Evolutionary conservation across 2,113 vertebrate genomes (phyloP).

Genomic region (Apteryx mantelli): DNA sequence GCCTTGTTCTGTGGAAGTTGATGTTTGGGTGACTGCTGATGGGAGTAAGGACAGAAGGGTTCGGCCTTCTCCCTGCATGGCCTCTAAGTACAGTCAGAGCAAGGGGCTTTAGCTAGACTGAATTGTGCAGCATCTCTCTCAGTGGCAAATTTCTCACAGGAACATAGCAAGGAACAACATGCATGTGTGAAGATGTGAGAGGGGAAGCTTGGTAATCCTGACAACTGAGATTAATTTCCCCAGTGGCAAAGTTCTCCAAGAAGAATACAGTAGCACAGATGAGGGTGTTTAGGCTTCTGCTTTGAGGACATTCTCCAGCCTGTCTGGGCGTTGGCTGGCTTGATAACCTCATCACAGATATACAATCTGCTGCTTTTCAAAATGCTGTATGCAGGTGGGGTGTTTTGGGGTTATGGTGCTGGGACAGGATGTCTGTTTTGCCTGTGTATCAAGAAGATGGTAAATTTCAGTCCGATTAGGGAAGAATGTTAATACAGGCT

Average conservation of each 20-base stretch:
- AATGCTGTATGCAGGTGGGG: fast-evolving
- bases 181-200: neutral
- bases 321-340: neutral
- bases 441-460: neutral
- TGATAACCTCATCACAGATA: neutral
- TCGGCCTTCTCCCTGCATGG: neutral
- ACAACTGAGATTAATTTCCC: neutral
- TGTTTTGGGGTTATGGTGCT: neutral
- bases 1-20: neutral
- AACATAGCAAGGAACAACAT: fast-evolving
- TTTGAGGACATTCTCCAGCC: neutral
- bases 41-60: neutral
- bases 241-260: neutral
- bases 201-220: neutral
- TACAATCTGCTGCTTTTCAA: neutral
- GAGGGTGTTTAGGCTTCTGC: neutral
- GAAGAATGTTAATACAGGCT: neutral
- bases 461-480: neutral
- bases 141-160: neutral
- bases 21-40: neutral
- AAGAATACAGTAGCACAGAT: neutral
- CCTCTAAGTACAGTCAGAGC: neutral
- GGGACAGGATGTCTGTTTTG: neutral
- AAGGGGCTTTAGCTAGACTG: neutral
- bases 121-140: neutral